Evolutionary conservation across 2,113 vertebrate genomes (phyloP), one percentile per base, ranked within the genome.

Genomic region (Pseudorhombus dupliciocellatus): DNA sequence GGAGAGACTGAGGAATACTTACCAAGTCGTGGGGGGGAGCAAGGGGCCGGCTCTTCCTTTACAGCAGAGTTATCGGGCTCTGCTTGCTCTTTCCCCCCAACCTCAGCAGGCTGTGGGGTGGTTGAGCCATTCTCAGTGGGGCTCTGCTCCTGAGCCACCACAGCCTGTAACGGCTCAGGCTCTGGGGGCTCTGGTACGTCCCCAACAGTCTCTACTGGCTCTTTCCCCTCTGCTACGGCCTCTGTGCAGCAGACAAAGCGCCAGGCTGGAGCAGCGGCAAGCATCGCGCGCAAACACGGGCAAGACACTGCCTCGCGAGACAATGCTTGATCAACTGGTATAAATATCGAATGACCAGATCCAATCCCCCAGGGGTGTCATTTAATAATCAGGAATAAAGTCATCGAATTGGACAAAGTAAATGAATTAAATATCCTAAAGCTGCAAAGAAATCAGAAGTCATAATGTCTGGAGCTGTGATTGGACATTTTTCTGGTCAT

Each of bases 241-340:
- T 94, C 93, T 94, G 93, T 90, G 88, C 63, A 91, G 89, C 89
- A 93, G 84, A 94, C 86, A 94, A 90, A 93, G 84, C 60, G 83
- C 87, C 81, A 81, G 61, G 90, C 91, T 92, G 77, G 79, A 92
- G 91, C 92, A 90, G 92, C 34, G 2, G 34, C 90, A 90, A 89
- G 90, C 86, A 75, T 84, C 28, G 21, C 79, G 84, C 82, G 86
- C 66, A 71, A 81, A 77, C 70, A 76, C 56, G 6, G 62, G 72
- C 89, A 86, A 81, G 56, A 71, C 79, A 75, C 77, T 74, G 56
- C 31, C 56, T 14, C 14, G 71, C 89, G 83, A 79, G 58, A 73
- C 75, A 77, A 80, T 73, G 77, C 87, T 85, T 80, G 84, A 77
- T 60, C 63, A 84, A 73, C 66, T 24, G 51, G 70, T 70, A 90